Base-by-base conservation (phyloP, 2,113 vertebrate genomes). In the Typhlomys cinereus region DNA sequence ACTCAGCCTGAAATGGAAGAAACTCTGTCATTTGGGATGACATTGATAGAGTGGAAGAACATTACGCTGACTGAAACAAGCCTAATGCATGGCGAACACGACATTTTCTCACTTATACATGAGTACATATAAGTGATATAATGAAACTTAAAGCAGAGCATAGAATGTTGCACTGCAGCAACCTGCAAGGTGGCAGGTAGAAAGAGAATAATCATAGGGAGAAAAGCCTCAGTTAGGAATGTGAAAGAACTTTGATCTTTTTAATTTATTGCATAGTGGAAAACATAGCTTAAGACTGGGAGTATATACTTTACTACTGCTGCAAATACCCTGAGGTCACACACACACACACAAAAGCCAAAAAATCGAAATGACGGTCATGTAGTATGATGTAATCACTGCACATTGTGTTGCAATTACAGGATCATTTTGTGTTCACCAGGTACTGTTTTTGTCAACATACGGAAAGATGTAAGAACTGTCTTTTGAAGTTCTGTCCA, bases 401-500 rank as follows among this genome's bases (percentile, higher is more conserved):
- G 27, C 14, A 46, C 7, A 8, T 44, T 73, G 5, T 66, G 39
- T 67, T 82, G 67, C 74, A 75, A 74, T 57, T 57, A 48, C 39
- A 54, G 11, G 62, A 31, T 44, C 67, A 57, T 8, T 41, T 88
- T 74, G 46, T 21, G 15, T 11, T 29, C 5, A 52, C 46, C 71
- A 74, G 0, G 25, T 52, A 15, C 4, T 67, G 20, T 82, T 36
- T 27, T 66, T 57, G 7, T 1, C 25, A 59, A 57, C 54, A 59
- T 18, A 36, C 29, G 41, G 44, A 71, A 87, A 20, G 9, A 81
- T 39, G n/a, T 75, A 23, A 67, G 64, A 67, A 67, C 52, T 88
- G 90, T 92, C 25, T 44, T 91, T 57, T 81, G 76, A 92, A 95
- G 71, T 2, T 29, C 86, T 44, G 8, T 36, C 86, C 67, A 29